These are phyloP conservation scores for Muscicapa comitata DNA, from an alignment of 2,797 vertebrate species.

Conservation along the genomic window DNA sequence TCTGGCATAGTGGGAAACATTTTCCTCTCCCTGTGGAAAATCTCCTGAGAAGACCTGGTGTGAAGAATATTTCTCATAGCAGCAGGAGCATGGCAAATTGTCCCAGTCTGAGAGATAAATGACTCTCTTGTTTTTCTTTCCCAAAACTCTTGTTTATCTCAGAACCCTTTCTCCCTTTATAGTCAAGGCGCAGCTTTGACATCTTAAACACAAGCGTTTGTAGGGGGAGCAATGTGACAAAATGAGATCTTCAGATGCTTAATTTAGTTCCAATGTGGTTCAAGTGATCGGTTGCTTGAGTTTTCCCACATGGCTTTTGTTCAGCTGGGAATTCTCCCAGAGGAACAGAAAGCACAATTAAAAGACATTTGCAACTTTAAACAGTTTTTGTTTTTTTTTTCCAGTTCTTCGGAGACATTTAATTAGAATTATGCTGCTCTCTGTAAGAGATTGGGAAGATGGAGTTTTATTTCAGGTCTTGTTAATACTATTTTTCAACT, in stretches of 20 bases:
- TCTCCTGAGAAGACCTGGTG: slow-evolving; percentile 22
- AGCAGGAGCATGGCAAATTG: slow-evolving; percentile 15
- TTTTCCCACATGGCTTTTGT: slow-evolving; percentile 12
- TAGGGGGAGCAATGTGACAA: background rate
- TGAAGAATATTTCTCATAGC: slow-evolving; percentile 12
- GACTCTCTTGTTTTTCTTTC: slow-evolving; percentile 23
- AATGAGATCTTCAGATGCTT: slow-evolving; percentile 47
- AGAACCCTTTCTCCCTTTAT: background rate
- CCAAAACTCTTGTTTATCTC: background rate
- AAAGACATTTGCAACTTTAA: slow-evolving; percentile 2
- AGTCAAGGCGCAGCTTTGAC: background rate
- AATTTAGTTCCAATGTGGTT: slow-evolving; percentile 16
- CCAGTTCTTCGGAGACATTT: background rate
- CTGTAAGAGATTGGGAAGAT: background rate
- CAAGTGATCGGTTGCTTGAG: slow-evolving; percentile 17
- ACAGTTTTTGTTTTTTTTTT: background rate
- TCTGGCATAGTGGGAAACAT: background rate
- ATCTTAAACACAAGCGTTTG: slow-evolving; percentile 15
- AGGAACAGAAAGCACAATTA: slow-evolving; percentile 22
- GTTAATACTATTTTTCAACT: background rate
- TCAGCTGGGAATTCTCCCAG: slow-evolving; percentile 3
- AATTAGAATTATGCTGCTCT: background rate
- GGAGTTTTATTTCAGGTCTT: background rate
- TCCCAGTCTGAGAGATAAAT: slow-evolving; percentile 15
- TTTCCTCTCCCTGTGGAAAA: slow-evolving; percentile 34